A percentile compares a stretch with the other conserved stretches of the same genome.
These are phyloP conservation scores for Macheiramphus alcinus DNA, from an alignment of 2,113 vertebrate genomes.

Conservation along the genomic window DNA sequence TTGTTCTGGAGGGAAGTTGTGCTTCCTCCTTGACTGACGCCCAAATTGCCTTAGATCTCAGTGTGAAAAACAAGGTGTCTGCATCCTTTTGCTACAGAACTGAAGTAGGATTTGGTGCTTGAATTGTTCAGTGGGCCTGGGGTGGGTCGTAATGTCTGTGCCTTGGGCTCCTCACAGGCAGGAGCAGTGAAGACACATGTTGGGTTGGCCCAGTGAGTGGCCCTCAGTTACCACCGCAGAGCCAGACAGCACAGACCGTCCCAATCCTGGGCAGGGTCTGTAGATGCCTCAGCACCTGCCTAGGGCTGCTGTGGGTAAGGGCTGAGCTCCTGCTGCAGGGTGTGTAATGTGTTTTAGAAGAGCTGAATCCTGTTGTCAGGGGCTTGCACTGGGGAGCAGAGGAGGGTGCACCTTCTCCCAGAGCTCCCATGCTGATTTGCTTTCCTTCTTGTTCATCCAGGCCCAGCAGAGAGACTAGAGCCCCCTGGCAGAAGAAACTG, in stretches of 20 bases:
- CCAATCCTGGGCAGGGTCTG: not conserved
- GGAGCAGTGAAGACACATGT: not conserved
- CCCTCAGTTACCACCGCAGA: rapidly evolving
- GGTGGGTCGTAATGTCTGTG: rapidly evolving
- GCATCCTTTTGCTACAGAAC: not conserved
- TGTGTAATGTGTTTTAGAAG: not conserved
- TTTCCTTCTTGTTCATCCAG: constrained; percentile 43
- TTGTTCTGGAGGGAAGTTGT: not conserved
- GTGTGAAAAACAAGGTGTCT: not conserved
- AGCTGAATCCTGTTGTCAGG: not conserved
- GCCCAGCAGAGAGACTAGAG: constrained; percentile 55
- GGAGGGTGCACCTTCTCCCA: not conserved
- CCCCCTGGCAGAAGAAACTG: constrained; percentile 74
- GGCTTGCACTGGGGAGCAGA: not conserved
- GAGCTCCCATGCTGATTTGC: not conserved
- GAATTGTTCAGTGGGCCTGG: not conserved
- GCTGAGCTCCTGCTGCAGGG: not conserved
- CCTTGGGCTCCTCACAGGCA: not conserved
- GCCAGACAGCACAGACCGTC: not conserved
- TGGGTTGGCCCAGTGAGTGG: not conserved
- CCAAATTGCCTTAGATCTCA: not conserved
- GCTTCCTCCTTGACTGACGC: not conserved
- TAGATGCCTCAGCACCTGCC: not conserved
- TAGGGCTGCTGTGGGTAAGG: not conserved
- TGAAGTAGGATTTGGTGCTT: not conserved